Percentiles rank a stretch among this genome's conserved stretches.
Conservation (phyloP, 2,888 invertebrate species). For the Salticus scenicus region DNA sequence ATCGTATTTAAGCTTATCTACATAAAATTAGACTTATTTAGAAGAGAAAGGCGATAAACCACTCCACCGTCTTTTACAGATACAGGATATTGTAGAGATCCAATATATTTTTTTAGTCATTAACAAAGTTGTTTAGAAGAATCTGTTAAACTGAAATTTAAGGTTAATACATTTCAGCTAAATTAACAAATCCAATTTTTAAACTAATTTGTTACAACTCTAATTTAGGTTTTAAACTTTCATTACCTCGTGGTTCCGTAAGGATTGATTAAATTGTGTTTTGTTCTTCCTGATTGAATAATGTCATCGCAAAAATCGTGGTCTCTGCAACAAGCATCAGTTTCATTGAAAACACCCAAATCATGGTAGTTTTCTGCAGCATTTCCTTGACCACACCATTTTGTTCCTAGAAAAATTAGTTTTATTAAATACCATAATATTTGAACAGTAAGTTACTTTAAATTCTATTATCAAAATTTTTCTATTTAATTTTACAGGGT, state of each 20-base stretch:
- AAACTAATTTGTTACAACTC: too few relatives aligned
- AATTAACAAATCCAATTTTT: too few relatives aligned
- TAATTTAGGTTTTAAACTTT: too few relatives aligned
- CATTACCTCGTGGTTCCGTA: slow-evolving; percentile 61
- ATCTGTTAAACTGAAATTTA: too few relatives aligned
- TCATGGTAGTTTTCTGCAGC: slow-evolving; percentile 49
- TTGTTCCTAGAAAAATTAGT: slow-evolving; percentile 39
- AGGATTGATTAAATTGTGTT: slow-evolving; percentile 56
- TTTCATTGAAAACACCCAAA: slow-evolving; percentile 55
- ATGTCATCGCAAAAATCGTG: slow-evolving; percentile 63
- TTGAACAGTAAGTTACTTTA: neutral
- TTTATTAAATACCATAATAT: neutral
- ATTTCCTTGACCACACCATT: slow-evolving; percentile 60
- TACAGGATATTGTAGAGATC: too few relatives aligned
- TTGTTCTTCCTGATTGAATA: slow-evolving; percentile 40
- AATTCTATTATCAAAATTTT: neutral
- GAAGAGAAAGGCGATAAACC: too few relatives aligned
- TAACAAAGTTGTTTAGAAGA: too few relatives aligned
- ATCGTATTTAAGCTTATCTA: too few relatives aligned
- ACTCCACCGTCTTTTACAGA: too few relatives aligned
- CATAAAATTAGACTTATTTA: too few relatives aligned
- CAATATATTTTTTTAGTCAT: too few relatives aligned
- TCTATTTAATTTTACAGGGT: neutral
- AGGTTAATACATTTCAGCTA: too few relatives aligned
- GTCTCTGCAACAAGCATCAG: slow-evolving; percentile 53